Percentiles rank a stretch among this genome's conserved stretches.
phyloP scores from a whole-genome alignment of 1,140 invertebrate genomes.

The Rhagoletis zephyria region DNA sequence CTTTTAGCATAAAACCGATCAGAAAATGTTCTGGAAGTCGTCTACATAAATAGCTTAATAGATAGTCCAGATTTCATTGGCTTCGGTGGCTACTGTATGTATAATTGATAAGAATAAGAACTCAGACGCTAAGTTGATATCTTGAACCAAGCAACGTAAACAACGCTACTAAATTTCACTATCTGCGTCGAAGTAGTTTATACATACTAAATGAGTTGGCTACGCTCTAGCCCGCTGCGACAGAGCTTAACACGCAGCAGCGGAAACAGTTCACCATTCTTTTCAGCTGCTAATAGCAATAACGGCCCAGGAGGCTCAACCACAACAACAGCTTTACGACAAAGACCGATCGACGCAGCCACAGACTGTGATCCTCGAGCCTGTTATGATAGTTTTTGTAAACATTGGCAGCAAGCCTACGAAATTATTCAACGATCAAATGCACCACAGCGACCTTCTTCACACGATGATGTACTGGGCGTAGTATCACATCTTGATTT shows the following conservation, averaged over 20 bases:
- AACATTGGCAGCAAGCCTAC: conserved; percentile 93
- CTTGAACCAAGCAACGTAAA: neutral
- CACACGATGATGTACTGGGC: conserved; percentile 87
- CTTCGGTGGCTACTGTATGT: neutral
- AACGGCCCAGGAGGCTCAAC: conserved; percentile 42
- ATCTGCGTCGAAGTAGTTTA: neutral
- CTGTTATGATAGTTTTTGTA: conserved; percentile 92
- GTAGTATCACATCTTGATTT: conserved; percentile 94
- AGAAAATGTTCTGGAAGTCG: neutral
- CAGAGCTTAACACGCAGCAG: conserved; percentile 76
- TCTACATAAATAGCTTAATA: neutral
- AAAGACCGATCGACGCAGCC: conserved; percentile 73
- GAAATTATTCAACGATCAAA: conserved; percentile 85
- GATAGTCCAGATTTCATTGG: neutral
- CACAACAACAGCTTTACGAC: conserved; percentile 56
- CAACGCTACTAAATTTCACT: conserved; percentile 7
- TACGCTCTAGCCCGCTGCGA: conserved; percentile 77
- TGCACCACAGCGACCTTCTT: conserved; percentile 74
- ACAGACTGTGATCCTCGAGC: conserved; percentile 82
- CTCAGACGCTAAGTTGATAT: conserved; percentile 8
- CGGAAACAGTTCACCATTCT: conserved; percentile 48
- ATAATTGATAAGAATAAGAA: neutral
- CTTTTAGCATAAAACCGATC: neutral
- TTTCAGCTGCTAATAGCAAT: conserved; percentile 55
- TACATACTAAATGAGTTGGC: conserved; percentile 78